Evolutionary conservation across 1,140 invertebrate species (phyloP), one percentile per base, ranked within the genome.

Genomic region (Potamilus streckersoni): DNA sequence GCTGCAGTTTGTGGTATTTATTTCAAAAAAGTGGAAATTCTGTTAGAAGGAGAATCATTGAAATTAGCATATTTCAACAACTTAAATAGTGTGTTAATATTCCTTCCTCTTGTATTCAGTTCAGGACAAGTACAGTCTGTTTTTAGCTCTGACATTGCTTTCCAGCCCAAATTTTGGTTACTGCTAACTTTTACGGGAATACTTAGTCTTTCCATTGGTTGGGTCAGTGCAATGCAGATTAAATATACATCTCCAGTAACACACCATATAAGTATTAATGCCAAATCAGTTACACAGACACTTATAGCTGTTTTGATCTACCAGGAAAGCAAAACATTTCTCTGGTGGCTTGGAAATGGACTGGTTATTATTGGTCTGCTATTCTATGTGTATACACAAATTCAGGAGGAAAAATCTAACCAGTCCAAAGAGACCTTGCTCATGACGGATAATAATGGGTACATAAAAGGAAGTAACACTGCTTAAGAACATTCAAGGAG

Each of bases 201-300:
- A 6, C 69, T 90, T 4, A 85, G 88, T 71, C 74, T 90, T 5
- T 71, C 84, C 12, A 88, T 90, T 57, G 86, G 84, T 1, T 89
- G 87, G 87, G 83, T 85, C 14, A 89, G 88, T 78, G 84, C 85
- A 27, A 69, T 87, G 27, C 88, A 89, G 75, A 89, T 90, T 56
- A 82, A 88, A 58, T 80, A 87, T 49, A 90, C 89, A 0, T 89
- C 88, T 2, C 89, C 89, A 0, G 83, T 89, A 6, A 87, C 88
- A 3, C 89, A 90, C 78, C 88, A 90, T 68, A 85, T 90, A 56
- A 90, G 88, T 73, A 89, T 88, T 69, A 90, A 88, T 73, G 82
- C 88, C 17, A 90, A 90, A 67, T 87, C 89, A 2, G 83, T 90
- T 11, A 62, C 83, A n/a, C 89, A 89, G 83, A 89, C 88, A 15